Percentiles rank a stretch among this genome's conserved stretches.
These are phyloP conservation scores for Hypomecis punctinalis DNA, from an alignment of 2,888 invertebrate genomes.

Conservation along the genomic window DNA sequence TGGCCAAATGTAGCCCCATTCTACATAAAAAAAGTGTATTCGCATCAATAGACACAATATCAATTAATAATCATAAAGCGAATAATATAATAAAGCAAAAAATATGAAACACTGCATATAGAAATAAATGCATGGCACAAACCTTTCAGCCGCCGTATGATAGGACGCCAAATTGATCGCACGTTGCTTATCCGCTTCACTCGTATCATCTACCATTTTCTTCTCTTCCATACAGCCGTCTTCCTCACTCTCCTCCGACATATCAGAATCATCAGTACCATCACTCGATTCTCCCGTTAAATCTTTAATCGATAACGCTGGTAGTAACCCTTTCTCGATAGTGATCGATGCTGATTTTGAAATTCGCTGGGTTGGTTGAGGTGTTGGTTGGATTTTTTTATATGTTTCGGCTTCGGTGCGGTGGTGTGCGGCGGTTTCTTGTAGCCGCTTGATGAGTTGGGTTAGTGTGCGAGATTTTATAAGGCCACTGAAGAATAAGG, in stretches of 20 bases:
- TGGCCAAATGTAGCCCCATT: too few relatives aligned
- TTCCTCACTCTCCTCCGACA: constrained; percentile 40
- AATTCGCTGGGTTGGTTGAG: constrained; percentile 23
- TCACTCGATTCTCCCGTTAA: constrained; percentile 43
- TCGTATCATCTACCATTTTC: constrained; percentile 32
- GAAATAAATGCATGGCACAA: neutral
- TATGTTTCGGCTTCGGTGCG: constrained; percentile 53
- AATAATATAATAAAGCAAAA: too few relatives aligned
- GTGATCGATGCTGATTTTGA: constrained; percentile 34
- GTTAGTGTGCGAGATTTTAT: constrained; percentile 68
- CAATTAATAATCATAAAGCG: too few relatives aligned
- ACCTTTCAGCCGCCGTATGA: constrained; percentile 70
- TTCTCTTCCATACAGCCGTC: constrained; percentile 36
- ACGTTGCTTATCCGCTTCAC: constrained; percentile 43
- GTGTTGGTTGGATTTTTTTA: constrained; percentile 40
- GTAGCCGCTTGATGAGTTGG: constrained; percentile 66
- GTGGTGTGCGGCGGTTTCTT: constrained; percentile 66
- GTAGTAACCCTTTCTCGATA: constrained; percentile 53
- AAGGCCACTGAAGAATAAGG: constrained; percentile 76
- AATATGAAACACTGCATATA: too few relatives aligned
- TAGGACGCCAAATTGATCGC: constrained; percentile 57
- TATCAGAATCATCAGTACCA: constrained; percentile 50
- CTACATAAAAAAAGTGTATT: too few relatives aligned
- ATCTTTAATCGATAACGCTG: constrained; percentile 56
- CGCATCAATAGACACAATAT: too few relatives aligned